A percentile compares a stretch with the other conserved stretches of the same genome.
phyloP scores from a whole-genome alignment of 2,113 vertebrate species.

The Siniperca chuatsi region DNA sequence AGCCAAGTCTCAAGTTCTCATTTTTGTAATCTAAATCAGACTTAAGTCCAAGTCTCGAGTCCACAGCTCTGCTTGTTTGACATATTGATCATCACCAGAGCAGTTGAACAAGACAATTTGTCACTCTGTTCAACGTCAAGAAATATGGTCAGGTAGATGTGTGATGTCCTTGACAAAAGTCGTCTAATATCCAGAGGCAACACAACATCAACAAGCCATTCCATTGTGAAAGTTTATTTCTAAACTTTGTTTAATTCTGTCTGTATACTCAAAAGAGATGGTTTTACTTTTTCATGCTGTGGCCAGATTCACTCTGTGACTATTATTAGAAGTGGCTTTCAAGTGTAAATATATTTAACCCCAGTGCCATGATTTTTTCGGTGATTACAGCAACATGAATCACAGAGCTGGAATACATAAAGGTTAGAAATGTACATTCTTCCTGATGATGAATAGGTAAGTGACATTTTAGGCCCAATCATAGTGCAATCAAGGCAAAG shows the following conservation, averaged over 20 bases:
- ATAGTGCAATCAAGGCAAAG: conserved; percentile 50
- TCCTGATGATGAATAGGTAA: conserved; percentile 20
- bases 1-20: not conserved
- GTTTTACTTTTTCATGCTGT: not conserved
- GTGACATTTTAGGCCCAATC: conserved; percentile 62
- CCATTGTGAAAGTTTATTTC: not conserved
- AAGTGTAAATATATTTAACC: conserved; percentile 4
- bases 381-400: not conserved
- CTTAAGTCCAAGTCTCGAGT: not conserved
- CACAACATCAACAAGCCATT: not conserved
- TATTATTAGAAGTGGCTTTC: not conserved
- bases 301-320: not conserved
- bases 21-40: not conserved
- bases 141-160: not conserved
- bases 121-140: not conserved
- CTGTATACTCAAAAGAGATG: not conserved
- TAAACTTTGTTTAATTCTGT: not conserved
- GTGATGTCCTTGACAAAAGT: not conserved
- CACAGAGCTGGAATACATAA: not conserved
- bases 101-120: not conserved
- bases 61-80: not conserved
- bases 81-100: not conserved
- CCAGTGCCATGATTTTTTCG: not conserved
- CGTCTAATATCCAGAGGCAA: not conserved
- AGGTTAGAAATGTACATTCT: conserved; percentile 12